Conservation (phyloP, 1,140 invertebrate species). For the Planococcus citri region DNA sequence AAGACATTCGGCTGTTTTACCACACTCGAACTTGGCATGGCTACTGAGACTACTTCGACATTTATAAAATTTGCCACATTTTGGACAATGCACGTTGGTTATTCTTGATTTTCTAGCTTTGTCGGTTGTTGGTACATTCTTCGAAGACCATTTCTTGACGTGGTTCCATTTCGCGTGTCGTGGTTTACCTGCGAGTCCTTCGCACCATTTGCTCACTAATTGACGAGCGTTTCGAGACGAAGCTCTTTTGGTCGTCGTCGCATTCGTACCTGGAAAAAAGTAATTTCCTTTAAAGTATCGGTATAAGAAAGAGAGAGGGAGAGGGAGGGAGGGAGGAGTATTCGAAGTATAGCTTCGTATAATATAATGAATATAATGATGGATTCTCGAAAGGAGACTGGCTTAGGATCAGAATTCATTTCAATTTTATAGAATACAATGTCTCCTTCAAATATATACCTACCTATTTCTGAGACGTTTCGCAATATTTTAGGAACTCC, state of each 20-base stretch:
- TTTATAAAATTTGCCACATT: slow-evolving; percentile 25
- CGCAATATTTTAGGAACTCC: no score
- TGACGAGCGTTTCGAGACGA: background rate
- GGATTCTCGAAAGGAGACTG: no score
- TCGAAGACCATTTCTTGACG: background rate
- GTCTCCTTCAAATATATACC: no score
- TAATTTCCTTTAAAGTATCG: background rate
- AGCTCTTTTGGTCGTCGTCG: background rate
- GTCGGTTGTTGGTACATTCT: background rate
- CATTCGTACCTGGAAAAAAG: background rate
- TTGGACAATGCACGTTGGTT: slow-evolving; percentile 23
- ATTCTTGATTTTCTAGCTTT: no score
- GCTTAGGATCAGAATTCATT: no score
- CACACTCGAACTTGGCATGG: slow-evolving; percentile 38
- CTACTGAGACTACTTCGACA: slow-evolving; percentile 35
- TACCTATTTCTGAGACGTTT: no score
- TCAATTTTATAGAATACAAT: no score
- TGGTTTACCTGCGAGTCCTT: background rate
- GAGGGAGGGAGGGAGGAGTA: no score
- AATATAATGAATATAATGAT: no score
- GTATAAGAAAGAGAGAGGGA: no score
- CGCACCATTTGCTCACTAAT: background rate
- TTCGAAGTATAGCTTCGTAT: no score
- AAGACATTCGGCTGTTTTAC: slow-evolving; percentile 34
- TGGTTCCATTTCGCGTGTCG: background rate